These are phyloP conservation scores for Phacellophora camtschatica DNA, from an alignment of 30 jellyfish, hydroid and myxozoan genomes.

Conservation along the genomic window DNA sequence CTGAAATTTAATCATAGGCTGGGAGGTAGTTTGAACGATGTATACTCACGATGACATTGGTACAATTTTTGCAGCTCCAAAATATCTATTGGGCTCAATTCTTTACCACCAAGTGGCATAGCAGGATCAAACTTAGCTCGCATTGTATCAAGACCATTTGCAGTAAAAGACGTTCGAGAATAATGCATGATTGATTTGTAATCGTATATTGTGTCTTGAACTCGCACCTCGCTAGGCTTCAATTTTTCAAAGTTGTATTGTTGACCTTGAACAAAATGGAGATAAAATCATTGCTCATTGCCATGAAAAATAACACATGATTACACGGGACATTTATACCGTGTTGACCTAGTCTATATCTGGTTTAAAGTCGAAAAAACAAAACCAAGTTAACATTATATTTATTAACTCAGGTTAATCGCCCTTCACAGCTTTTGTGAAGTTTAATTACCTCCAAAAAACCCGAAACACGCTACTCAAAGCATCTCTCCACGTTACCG, in stretches of 20 bases:
- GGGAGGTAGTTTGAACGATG: background rate
- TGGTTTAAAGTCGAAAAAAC: too few species aligned
- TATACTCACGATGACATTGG: conserved; percentile 76
- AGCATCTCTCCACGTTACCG: too few species aligned
- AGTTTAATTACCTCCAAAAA: too few species aligned
- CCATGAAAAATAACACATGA: too few species aligned
- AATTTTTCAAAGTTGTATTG: conserved; percentile 47
- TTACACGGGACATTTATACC: too few species aligned
- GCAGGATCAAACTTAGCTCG: conserved; percentile 69
- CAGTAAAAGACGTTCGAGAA: conserved; percentile 49
- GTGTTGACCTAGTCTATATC: too few species aligned
- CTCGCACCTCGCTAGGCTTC: conserved; percentile 2
- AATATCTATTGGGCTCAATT: conserved; percentile 59
- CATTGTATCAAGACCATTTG: conserved; percentile 62
- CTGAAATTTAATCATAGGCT: too few species aligned
- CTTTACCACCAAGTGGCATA: conserved; percentile 56
- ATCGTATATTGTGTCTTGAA: conserved; percentile 76
- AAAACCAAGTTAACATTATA: too few species aligned
- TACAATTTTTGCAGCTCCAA: conserved; percentile 70
- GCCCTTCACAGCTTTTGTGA: too few species aligned
- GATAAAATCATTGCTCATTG: too few species aligned
- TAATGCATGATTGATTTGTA: conserved; percentile 82
- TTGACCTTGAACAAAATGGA: conserved; percentile 7
- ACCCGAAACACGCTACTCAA: too few species aligned
- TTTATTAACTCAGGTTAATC: too few species aligned